Base-by-base conservation (phyloP, 2,113 vertebrate genomes). In the Ranitomeya variabilis region DNA sequence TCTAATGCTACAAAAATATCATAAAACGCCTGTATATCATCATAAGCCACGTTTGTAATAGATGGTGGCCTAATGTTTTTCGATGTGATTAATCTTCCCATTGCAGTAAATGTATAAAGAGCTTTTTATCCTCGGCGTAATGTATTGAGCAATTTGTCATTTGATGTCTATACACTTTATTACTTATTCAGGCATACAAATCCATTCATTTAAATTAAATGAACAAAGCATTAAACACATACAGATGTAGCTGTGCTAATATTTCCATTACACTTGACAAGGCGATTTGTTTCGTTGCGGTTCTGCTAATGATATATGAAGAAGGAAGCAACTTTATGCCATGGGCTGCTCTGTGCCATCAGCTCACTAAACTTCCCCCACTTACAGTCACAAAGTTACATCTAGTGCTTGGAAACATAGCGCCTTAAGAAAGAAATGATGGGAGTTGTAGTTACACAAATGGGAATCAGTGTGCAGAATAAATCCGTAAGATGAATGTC, bases 171-270 rank as follows among this genome's bases (percentile, higher is more conserved):
- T 83, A 69, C 19, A 83, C 62, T 45, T 67, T 83, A 83, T 83
- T 69, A 69, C 37, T 83, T 83, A 83, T 83, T 83, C 62, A 83
- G 60, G 18, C 81, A 67, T 54, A 83, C 16, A 15, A 83, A 83
- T 52, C 62, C 62, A 83, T 83, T 83, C 59, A 83, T 83, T 83
- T 67, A 67, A 69, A 83, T 69, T 67, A 67, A 67, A 83, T 83
- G 67, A 83, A 83, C 81, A 83, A 69, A 67, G 81, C 81, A 83
- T 83, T 83, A 83, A 83, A 83, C 81, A 67, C 81, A 83, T 83
- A 69, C 81, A 83, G 81, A 83, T 83, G 81, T 69, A 54, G 81
- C 37, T 69, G 81, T 69, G 81, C 81, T 83, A 83, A 83, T 83
- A 83, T 83, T 83, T 83, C 81, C 81, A 83, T 83, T 83, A 2